Evolutionary conservation across 2,797 vertebrate species (phyloP).

Genomic region (Alcedo quadribrachys): DNA sequence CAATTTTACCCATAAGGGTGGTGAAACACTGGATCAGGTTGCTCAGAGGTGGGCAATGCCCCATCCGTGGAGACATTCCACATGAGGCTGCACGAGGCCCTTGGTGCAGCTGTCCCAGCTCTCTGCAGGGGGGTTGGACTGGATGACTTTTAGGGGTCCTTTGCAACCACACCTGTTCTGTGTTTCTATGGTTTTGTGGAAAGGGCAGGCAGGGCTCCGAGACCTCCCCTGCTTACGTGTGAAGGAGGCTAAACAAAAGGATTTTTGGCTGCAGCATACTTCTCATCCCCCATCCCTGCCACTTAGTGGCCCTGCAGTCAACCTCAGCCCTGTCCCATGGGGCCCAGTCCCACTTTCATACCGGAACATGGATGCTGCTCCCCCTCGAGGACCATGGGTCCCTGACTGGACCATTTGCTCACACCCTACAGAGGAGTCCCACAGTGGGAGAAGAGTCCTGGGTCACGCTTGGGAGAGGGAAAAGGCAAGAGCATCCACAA

Average conservation of each 20-base stretch:
- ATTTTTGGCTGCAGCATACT: rapidly evolving
- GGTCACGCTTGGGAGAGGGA: neutral
- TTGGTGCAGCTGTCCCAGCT: neutral
- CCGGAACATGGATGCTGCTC: rapidly evolving
- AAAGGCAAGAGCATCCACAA: neutral
- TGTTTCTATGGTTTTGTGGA: neutral
- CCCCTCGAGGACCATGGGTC: rapidly evolving
- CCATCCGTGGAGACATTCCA: neutral
- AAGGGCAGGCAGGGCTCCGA: neutral
- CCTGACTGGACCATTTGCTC: rapidly evolving
- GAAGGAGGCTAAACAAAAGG: neutral
- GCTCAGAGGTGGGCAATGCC: neutral
- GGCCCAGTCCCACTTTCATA: neutral
- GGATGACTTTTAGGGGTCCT: too few species aligned
- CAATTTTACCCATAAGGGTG: neutral
- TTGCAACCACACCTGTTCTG: neutral
- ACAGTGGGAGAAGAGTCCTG: rapidly evolving
- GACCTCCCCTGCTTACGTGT: too few species aligned
- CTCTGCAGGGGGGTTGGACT: too few species aligned
- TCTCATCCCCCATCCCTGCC: rapidly evolving
- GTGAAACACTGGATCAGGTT: neutral
- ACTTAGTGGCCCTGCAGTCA: rapidly evolving
- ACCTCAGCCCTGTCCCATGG: neutral
- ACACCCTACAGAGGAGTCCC: rapidly evolving
- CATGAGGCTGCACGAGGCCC: neutral